Conservation (phyloP, 1,140 invertebrate genomes). For the Drosophila cardini region DNA sequence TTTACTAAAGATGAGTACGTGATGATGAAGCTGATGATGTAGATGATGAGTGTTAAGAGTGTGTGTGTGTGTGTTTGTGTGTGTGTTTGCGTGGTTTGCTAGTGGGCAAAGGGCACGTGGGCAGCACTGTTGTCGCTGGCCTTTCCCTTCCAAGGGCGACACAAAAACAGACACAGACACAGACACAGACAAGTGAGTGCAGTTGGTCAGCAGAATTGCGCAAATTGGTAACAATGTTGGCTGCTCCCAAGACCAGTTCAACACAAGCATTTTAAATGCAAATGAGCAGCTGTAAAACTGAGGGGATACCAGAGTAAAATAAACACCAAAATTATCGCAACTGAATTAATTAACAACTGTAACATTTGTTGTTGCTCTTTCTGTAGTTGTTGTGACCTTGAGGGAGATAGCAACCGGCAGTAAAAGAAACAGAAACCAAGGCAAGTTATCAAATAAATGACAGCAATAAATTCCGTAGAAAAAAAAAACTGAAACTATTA, state of each 20-base stretch:
- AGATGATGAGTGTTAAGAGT: no score
- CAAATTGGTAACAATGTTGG: constrained; percentile 43
- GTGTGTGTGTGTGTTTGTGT: neutral
- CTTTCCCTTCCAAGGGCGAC: constrained; percentile 47
- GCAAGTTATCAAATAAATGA: constrained; percentile 37
- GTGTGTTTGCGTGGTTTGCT: constrained; percentile 21
- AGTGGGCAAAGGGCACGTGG: constrained; percentile 64
- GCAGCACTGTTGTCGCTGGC: constrained; percentile 37
- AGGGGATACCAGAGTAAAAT: constrained; percentile 11
- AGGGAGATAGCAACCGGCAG: constrained; percentile 48
- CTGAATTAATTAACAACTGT: constrained; percentile 80
- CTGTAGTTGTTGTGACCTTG: constrained; percentile 64
- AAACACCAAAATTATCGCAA: constrained; percentile 71
- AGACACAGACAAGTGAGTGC: no score
- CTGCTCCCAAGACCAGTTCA: constrained; percentile 34
- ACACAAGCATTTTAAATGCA: constrained; percentile 49
- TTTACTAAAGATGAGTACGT: constrained; percentile 48
- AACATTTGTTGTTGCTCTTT: constrained; percentile 56
- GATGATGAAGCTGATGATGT: constrained; percentile 52
- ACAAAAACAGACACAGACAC: constrained; percentile 62
- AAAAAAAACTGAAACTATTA: neutral
- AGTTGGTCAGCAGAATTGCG: constrained; percentile 55
- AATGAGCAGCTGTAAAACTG: constrained; percentile 44
- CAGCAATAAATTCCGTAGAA: constrained; percentile 51
- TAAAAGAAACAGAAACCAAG: constrained; percentile 17